Evolutionary conservation across 1,140 invertebrate species (phyloP).

Genomic region (Temnothorax longispinosus): DNA sequence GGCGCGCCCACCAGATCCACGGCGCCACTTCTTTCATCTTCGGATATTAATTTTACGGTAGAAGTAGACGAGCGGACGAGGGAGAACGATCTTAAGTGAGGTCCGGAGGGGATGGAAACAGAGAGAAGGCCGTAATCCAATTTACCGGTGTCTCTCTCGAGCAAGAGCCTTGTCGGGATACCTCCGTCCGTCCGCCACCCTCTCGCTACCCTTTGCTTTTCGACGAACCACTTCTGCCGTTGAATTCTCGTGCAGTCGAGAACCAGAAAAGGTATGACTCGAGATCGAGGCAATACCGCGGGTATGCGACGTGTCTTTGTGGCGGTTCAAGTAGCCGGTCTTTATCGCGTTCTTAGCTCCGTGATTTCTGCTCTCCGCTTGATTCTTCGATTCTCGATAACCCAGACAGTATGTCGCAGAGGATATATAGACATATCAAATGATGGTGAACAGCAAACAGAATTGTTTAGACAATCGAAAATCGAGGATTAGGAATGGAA

Average conservation of each 20-base stretch:
- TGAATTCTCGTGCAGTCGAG: conserved; percentile 58
- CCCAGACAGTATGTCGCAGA: neutral
- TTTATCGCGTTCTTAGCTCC: conserved; percentile 37
- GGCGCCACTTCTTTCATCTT: conserved; percentile 77
- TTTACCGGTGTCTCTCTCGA: conserved; percentile 71
- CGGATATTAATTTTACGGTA: conserved; percentile 78
- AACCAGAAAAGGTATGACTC: conserved; percentile 66
- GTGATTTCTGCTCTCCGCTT: conserved; percentile 13
- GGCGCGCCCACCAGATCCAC: conserved; percentile 36
- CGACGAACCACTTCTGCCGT: conserved; percentile 59
- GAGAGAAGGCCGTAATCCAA: conserved; percentile 75
- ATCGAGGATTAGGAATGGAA: neutral
- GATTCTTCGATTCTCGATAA: conserved; percentile 15
- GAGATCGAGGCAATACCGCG: conserved; percentile 32
- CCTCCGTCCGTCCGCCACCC: conserved; percentile 37
- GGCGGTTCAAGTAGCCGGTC: conserved; percentile 48
- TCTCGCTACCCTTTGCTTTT: conserved; percentile 8
- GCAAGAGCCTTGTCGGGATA: conserved; percentile 63
- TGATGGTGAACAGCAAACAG: neutral
- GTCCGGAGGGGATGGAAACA: conserved; percentile 57
- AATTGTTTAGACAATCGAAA: neutral
- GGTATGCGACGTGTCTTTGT: conserved; percentile 49
- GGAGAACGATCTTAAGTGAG: conserved; percentile 52
- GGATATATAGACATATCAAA: neutral
- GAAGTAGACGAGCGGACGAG: conserved; percentile 53